Base-by-base conservation (phyloP, 2,113 vertebrate species). In the Crocuta crocuta region DNA sequence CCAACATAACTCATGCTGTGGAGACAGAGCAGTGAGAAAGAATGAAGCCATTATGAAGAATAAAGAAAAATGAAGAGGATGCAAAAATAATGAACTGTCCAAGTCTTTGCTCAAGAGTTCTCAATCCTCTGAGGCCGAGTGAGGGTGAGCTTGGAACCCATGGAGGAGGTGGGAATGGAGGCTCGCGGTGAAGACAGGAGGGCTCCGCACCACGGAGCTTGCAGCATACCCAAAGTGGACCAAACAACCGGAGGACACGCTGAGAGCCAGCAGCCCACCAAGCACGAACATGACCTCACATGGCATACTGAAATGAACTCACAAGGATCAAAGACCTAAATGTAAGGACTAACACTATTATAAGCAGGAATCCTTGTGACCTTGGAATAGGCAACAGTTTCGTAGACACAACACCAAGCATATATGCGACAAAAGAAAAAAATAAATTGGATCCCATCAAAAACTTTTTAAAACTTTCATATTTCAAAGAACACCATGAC, bases 261-360 rank as follows among this genome's bases (percentile, higher is more conserved):
- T 87, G 12, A 61, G 17, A 26, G 2, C 39, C 28, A 43, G 45
- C 45, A 11, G 17, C 26, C 79, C 33, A 17, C 55, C 35, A 92
- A 93, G 33, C 11, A 70, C 26, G 55, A 90, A 45, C 43, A 31
- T 19, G 31, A 66, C 55, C 24, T 91, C 80, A 78, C 19, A n/a
- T 2, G 73, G 66, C 7, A 39, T 15, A 50, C 21, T 73, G 84
- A 83, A 89, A 81, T 70, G 81, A 93, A 97, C 50, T 45, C 71
- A 53, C 89, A 95, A 93, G 3, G 63, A 71, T 82, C 78, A 91
- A 95, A 85, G 33, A 91, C 55, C 9, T 78, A 45, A 80, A 82
- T 50, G 12, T 73, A 53, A 74, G 45, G 78, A 61, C 45, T 45
- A 73, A 84, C 5, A 65, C n/a, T 76, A 63, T 15, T 66, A n/a